A percentile compares a stretch with the other conserved stretches of the same genome.
phyloP scores from a whole-genome alignment of 2,113 vertebrate genomes.

The Lates calcarifer region DNA sequence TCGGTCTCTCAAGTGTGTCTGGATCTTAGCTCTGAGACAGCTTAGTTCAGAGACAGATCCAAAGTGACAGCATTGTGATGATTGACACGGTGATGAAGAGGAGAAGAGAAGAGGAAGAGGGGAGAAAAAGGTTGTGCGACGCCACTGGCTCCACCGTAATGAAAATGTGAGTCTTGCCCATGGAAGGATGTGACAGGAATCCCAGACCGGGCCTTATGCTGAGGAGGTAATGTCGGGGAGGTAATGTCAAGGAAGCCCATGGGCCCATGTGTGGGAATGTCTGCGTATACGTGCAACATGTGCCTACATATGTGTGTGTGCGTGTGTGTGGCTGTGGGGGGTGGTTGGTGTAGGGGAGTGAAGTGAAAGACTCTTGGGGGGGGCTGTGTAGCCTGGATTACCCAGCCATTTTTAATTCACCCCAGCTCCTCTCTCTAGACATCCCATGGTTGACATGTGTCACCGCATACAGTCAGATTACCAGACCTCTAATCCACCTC shows the following conservation, averaged over 20 bases:
- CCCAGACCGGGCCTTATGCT: slow-evolving; percentile 45
- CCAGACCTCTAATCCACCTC: slow-evolving; percentile 76
- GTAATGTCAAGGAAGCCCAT: slow-evolving; percentile 75
- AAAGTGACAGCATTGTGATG: slow-evolving; percentile 76
- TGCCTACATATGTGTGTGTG: neutral
- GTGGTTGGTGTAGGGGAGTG: neutral
- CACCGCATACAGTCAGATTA: slow-evolving; percentile 77
- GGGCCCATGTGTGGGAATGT: slow-evolving; percentile 38
- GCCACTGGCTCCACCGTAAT: slow-evolving; percentile 70
- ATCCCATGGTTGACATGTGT: slow-evolving; percentile 75
- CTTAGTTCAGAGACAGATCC: slow-evolving; percentile 73
- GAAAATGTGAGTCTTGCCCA: slow-evolving; percentile 70
- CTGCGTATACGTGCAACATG: slow-evolving; percentile 15
- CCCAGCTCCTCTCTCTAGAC: slow-evolving; percentile 56
- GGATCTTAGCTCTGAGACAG: slow-evolving; percentile 68
- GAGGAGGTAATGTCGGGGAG: slow-evolving; percentile 67
- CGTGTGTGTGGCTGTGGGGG: slow-evolving; percentile 4
- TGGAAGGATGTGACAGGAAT: slow-evolving; percentile 71
- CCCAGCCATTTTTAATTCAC: slow-evolving; percentile 52
- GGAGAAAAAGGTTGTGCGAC: slow-evolving; percentile 76
- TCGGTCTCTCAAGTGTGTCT: slow-evolving; percentile 70
- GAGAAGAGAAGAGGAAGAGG: slow-evolving; percentile 63
- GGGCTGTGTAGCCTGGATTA: slow-evolving; percentile 56
- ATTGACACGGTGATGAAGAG: slow-evolving; percentile 69
- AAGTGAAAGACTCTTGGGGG: slow-evolving; percentile 18